Evolutionary conservation across 2,888 invertebrate species (phyloP).

Genomic region (Nasonia oneida): DNA sequence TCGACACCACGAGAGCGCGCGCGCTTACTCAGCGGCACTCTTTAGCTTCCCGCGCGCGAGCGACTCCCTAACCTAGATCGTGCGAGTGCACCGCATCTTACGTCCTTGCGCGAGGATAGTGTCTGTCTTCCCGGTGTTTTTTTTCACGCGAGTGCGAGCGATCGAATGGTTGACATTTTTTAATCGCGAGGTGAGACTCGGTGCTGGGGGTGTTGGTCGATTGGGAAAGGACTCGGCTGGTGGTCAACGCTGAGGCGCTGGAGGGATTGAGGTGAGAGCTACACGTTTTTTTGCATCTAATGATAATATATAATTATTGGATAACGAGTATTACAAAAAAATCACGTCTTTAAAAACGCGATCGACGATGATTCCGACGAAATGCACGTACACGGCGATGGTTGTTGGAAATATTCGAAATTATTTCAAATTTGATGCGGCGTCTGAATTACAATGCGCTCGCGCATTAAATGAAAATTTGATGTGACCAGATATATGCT

Average conservation of each 20-base stretch:
- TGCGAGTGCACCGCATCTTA: neutral
- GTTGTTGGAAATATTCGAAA: constrained; percentile 39
- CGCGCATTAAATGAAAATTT: constrained; percentile 50
- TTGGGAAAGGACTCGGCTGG: neutral
- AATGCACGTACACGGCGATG: neutral
- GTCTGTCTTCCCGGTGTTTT: neutral
- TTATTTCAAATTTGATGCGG: constrained; percentile 54
- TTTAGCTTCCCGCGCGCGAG: constrained; percentile 34
- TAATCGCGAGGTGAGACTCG: neutral
- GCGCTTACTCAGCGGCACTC: neutral
- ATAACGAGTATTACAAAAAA: no score
- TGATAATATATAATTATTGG: no score
- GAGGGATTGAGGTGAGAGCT: neutral
- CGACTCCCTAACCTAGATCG: constrained; percentile 33
- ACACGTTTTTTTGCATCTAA: neutral
- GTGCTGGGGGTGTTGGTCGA: neutral
- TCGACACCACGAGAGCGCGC: constrained; percentile 13
- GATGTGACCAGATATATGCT: constrained; percentile 42
- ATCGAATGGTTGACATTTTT: neutral
- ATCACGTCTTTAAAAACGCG: neutral
- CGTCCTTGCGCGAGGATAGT: neutral
- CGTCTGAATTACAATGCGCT: constrained; percentile 44
- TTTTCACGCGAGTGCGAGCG: neutral
- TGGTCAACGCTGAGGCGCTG: neutral
- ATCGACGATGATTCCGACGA: neutral